phyloP scores from a whole-genome alignment of 1,140 invertebrate genomes.

The Sminthurides bifidus region DNA sequence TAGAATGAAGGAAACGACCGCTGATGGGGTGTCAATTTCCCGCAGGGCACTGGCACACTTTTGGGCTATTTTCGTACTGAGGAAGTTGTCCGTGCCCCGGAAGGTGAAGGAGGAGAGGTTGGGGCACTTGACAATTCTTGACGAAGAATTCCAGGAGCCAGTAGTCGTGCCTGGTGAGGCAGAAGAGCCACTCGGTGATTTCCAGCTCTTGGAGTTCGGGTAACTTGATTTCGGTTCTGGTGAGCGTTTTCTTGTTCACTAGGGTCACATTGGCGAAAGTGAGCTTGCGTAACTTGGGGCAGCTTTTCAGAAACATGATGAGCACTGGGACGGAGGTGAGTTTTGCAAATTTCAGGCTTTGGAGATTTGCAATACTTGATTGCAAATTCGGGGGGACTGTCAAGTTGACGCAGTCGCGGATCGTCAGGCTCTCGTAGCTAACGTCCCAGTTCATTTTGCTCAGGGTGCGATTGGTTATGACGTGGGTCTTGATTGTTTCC shows the following conservation, averaged over 20 bases:
- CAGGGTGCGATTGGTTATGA: background rate
- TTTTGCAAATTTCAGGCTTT: background rate
- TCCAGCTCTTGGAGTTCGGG: background rate
- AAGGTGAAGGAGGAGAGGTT: background rate
- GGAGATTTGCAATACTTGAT: background rate
- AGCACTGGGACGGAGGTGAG: background rate
- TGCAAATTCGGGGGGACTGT: background rate
- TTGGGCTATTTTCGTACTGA: background rate
- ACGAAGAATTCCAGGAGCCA: background rate
- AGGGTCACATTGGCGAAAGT: background rate
- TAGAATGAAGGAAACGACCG: background rate
- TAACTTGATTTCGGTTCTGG: background rate
- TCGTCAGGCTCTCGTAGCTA: background rate
- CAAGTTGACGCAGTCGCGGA: background rate
- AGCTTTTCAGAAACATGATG: background rate
- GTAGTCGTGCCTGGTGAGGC: background rate
- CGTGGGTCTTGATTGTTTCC: background rate
- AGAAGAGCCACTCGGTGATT: background rate
- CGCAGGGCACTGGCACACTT: background rate
- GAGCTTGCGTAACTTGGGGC: background rate
- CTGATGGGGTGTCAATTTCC: background rate
- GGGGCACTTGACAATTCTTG: background rate
- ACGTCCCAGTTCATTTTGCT: background rate
- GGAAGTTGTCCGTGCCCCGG: background rate
- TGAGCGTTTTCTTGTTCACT: background rate